Percentiles rank a stretch among this genome's conserved stretches.
Conservation (phyloP, 2,797 vertebrate species). For the Sciaenops ocellatus region DNA sequence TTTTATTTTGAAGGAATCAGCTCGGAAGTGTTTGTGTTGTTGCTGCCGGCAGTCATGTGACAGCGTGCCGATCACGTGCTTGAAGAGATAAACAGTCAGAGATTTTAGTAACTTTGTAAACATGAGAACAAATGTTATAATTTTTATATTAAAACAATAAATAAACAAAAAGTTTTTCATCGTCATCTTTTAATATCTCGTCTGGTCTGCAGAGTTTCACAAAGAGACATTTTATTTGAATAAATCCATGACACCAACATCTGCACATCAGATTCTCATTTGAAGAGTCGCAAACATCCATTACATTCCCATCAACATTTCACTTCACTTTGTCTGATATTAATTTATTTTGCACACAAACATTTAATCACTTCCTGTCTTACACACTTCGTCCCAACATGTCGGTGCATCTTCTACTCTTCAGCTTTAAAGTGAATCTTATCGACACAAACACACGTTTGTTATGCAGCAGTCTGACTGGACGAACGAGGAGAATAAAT, state of each 20-base stretch:
- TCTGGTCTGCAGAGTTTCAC: neutral
- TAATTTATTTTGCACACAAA: too few relatives aligned
- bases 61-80: neutral
- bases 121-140: neutral
- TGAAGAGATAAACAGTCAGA: neutral
- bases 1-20: constrained; percentile 29
- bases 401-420: too few relatives aligned
- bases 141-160: neutral
- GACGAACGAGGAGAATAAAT: too few relatives aligned
- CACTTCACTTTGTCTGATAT: too few relatives aligned
- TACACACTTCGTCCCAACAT: too few relatives aligned
- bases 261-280: neutral
- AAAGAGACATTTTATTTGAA: neutral
- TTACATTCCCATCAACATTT: too few relatives aligned
- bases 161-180: neutral
- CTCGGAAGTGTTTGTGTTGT: neutral
- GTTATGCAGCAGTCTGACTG: too few relatives aligned
- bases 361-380: too few relatives aligned
- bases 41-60: constrained; percentile 17
- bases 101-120: neutral
- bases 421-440: too few relatives aligned
- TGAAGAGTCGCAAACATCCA: neutral
- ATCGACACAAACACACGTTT: too few relatives aligned
- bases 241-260: neutral
- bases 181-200: constrained; percentile 2